Conservation (phyloP, 2,797 vertebrate species). For the Enteromius thamalakanensis region DNA sequence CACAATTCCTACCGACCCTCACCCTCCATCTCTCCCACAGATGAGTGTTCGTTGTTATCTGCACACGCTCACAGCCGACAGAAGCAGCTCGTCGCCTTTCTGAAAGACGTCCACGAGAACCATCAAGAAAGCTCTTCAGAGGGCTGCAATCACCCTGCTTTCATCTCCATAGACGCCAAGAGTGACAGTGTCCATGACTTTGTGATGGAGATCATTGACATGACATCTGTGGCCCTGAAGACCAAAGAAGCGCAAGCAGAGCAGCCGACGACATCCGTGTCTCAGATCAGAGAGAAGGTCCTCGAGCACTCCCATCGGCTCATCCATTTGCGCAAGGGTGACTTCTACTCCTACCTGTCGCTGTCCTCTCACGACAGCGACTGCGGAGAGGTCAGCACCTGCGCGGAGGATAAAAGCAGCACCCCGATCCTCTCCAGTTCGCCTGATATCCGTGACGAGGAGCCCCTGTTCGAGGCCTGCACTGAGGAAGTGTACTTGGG, state of each 20-base stretch:
- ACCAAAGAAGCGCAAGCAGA: conserved; percentile 82
- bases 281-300: conserved; percentile 94
- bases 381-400: conserved; percentile 92
- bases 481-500: conserved; percentile 85
- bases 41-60: conserved; percentile 63
- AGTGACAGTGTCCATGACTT: conserved; percentile 86
- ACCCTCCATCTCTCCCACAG: conserved; percentile 64
- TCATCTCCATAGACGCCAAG: conserved; percentile 65
- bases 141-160: conserved; percentile 71
- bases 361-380: conserved; percentile 98
- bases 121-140: conserved; percentile 62
- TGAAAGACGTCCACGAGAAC: conserved; percentile 71
- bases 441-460: conserved; percentile 83
- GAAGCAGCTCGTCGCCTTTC: conserved; percentile 73
- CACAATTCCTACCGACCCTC: conserved; percentile 67
- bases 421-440: conserved; percentile 69
- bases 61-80: conserved; percentile 67
- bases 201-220: conserved; percentile 94
- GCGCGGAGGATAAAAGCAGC: conserved; percentile 83
- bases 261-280: conserved; percentile 69
- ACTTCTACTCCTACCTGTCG: conserved; percentile 97
- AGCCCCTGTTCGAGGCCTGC: conserved; percentile 88
- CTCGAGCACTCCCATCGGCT: conserved; percentile 91
- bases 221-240: conserved; percentile 89
- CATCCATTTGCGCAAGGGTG: conserved; percentile 89